These are phyloP conservation scores for Hormaphis cornu DNA, from an alignment of 1,140 invertebrate genomes.

Conservation along the genomic window DNA sequence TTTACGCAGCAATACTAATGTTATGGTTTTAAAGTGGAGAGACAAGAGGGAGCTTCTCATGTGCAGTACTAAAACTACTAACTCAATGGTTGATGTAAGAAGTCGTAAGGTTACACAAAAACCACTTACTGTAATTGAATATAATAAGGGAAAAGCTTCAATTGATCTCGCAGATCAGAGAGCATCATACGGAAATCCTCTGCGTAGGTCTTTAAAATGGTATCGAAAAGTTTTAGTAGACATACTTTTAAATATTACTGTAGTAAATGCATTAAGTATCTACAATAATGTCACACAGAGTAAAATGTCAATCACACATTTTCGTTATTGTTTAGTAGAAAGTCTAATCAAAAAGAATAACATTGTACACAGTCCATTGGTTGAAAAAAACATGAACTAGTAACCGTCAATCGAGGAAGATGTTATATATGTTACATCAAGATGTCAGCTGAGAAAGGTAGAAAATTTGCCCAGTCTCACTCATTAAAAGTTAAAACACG, in stretches of 20 bases:
- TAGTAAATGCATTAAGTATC: neutral
- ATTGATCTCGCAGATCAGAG: constrained; percentile 13
- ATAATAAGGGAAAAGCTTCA: constrained; percentile 17
- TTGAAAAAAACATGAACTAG: neutral
- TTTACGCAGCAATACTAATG: constrained; percentile 10
- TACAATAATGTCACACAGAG: neutral
- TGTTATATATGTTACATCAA: neutral
- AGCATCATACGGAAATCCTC: neutral
- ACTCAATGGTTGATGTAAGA: constrained; percentile 25
- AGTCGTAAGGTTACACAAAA: constrained; percentile 20
- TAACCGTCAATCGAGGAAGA: neutral
- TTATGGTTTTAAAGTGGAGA: constrained; percentile 37
- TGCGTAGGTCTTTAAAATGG: neutral
- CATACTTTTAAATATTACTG: neutral
- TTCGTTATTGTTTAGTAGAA: neutral
- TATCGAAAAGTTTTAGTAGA: neutral
- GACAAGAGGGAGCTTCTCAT: constrained; percentile 38
- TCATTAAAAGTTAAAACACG: too few species aligned
- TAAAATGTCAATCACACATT: neutral
- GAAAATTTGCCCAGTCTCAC: neutral
- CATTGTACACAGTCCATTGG: neutral
- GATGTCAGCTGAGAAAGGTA: neutral
- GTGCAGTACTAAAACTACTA: constrained; percentile 36
- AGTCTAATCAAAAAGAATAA: neutral
- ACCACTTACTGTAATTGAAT: constrained; percentile 8